Base-by-base conservation (phyloP, 2,888 invertebrate genomes). In the Caenorhabditis parvicauda region DNA sequence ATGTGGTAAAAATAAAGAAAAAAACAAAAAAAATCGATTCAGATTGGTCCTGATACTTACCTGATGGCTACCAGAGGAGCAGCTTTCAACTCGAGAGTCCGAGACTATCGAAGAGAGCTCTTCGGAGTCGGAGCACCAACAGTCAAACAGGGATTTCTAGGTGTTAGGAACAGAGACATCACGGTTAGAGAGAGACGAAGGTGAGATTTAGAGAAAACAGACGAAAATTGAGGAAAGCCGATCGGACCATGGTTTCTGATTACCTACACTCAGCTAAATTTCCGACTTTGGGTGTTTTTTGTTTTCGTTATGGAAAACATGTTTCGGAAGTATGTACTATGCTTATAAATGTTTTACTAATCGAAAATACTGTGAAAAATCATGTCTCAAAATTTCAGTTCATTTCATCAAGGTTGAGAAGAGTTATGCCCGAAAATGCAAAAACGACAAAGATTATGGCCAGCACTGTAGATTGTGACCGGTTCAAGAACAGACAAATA, bases 1-100 rank as follows among this genome's bases (percentile, higher is more conserved):
- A 32, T 32, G 35, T 32, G n/a, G n/a, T n/a, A n/a, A n/a, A n/a
- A n/a, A 3, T 25, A 38, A 21, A 14, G 9, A 19, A 19, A 48
- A 2, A 39, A 9, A 39, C 5, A 9, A 39, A 7, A 21, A 39
- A n/a, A 6, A 3, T 39, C 1, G 32, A 35, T 53, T 84, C 92
- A 94, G 84, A 89, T 91, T 83, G 95, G 96, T 0, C 94, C 94
- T 0, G 95, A 96, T 82, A 94, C 95, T 1, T 93, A 95, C 82
- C 85, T 96, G 6, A 86, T 96, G 41, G 95, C 95, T 82, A 86
- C 94, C 19, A 87, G 92, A 50, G 95, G 95, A 83, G 90, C 92
- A 0, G 89, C 89, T 82, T 94, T 96, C 86, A 93, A 95, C n/a
- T 90, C 81, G 3, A 74, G 83, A 21, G 79, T 83, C 19, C 68